Evolutionary conservation across 2,888 invertebrate species (phyloP).

Genomic region (Allygus modestus): DNA sequence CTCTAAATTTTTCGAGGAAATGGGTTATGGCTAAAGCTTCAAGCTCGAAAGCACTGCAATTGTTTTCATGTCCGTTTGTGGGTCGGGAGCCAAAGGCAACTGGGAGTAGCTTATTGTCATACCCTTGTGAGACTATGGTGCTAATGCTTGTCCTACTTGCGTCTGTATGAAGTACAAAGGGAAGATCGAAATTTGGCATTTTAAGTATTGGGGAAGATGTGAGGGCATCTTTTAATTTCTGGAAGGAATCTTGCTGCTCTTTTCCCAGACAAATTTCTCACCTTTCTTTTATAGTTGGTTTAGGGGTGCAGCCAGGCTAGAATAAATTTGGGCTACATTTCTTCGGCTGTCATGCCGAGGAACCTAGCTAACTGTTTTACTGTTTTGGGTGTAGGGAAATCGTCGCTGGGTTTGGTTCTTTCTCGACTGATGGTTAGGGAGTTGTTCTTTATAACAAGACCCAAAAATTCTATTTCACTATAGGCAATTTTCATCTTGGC

Average conservation of each 20-base stretch:
- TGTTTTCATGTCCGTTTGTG: conserved; percentile 1
- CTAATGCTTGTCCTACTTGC: conserved; percentile 36
- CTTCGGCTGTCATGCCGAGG: conserved; percentile 32
- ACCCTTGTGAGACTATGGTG: not conserved
- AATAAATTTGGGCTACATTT: conserved; percentile 30
- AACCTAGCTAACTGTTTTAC: conserved; percentile 41
- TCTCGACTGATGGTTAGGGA: not conserved
- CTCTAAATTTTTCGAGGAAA: conserved; percentile 33
- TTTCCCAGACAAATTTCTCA: conserved; percentile 31
- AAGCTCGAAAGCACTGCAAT: conserved; percentile 39
- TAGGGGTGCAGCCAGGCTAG: conserved; percentile 46
- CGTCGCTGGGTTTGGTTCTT: conserved; percentile 26
- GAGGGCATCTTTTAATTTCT: conserved; percentile 20
- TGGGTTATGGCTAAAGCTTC: conserved; percentile 35
- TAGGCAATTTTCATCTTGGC: conserved; percentile 28
- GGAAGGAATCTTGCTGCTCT: conserved; percentile 27
- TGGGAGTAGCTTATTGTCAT: conserved; percentile 19
- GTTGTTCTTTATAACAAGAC: conserved; percentile 4
- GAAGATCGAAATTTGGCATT: conserved; percentile 43
- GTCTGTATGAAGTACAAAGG: conserved; percentile 51
- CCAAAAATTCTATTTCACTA: conserved; percentile 49
- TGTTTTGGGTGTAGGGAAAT: conserved; percentile 36
- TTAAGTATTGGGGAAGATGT: conserved; percentile 27
- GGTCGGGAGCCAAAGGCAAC: conserved; percentile 39
- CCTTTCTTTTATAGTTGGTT: conserved; percentile 50